phyloP scores from a whole-genome alignment of 1,140 invertebrate genomes.

The Aplysia californica region DNA sequence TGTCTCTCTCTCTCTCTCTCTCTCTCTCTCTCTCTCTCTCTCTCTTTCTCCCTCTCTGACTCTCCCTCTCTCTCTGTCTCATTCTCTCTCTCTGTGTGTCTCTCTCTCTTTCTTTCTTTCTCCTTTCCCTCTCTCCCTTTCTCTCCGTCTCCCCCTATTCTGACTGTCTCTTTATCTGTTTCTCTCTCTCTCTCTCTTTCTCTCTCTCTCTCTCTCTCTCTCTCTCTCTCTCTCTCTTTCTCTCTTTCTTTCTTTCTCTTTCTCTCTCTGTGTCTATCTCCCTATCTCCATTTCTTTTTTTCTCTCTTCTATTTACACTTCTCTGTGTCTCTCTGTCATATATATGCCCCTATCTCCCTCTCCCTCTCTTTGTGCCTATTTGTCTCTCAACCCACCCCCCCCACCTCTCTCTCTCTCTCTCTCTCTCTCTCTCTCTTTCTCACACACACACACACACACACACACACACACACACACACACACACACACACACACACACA shows the following conservation, averaged over 20 bases:
- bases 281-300: background rate
- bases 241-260: background rate
- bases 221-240: background rate
- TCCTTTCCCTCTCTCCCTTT: too few relatives aligned
- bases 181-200: background rate
- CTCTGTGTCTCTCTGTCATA: too few relatives aligned
- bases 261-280: background rate
- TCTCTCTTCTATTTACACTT: background rate
- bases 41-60: background rate
- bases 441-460: too few relatives aligned
- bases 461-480: slow-evolving; percentile 3
- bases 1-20: background rate
- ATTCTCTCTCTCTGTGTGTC: background rate
- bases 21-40: background rate
- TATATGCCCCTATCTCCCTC: background rate
- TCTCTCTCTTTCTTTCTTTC: background rate
- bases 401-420: too few relatives aligned
- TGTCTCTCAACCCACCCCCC: background rate
- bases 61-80: background rate
- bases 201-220: background rate
- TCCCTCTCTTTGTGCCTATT: background rate
- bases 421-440: too few relatives aligned
- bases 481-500: too few relatives aligned
- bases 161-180: background rate
- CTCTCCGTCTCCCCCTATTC: too few relatives aligned